Conservation (phyloP, 2,113 vertebrate genomes). For the Ptyas mucosa region DNA sequence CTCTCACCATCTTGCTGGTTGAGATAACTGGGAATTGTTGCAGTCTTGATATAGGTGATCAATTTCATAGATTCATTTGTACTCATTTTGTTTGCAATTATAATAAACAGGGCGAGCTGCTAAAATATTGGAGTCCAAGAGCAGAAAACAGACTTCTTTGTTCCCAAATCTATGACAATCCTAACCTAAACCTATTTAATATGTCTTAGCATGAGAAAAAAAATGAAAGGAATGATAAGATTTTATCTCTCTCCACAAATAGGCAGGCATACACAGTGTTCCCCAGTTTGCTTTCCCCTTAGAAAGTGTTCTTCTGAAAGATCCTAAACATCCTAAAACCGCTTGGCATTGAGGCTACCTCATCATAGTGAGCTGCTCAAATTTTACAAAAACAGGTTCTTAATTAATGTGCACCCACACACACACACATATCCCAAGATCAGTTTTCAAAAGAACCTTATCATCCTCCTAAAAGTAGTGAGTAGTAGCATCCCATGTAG, state of each 20-base stretch:
- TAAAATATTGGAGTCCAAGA: not conserved
- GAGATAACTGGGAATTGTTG: too few species aligned
- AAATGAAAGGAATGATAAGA: not conserved
- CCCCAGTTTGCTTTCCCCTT: conserved; percentile 6
- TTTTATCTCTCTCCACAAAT: not conserved
- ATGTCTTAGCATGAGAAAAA: not conserved
- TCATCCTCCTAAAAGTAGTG: conserved; percentile 14
- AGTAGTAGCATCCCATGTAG: conserved; percentile 10
- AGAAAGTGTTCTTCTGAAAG: conserved; percentile 12
- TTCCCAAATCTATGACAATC: not conserved
- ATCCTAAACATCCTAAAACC: conserved; percentile 14
- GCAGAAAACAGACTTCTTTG: not conserved
- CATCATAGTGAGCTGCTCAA: not conserved
- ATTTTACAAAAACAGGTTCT: conserved; percentile 35
- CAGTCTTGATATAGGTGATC: not conserved
- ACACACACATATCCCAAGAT: not conserved
- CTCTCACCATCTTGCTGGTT: too few species aligned
- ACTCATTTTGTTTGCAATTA: not conserved
- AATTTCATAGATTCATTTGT: not conserved
- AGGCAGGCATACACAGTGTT: not conserved
- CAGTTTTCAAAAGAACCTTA: not conserved
- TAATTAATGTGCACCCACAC: not conserved
- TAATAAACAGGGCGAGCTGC: not conserved
- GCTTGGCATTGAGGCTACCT: conserved; percentile 11
- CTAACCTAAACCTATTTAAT: not conserved